Conservation (phyloP, 2,888 invertebrate genomes). For the Phyto melanocephala region DNA sequence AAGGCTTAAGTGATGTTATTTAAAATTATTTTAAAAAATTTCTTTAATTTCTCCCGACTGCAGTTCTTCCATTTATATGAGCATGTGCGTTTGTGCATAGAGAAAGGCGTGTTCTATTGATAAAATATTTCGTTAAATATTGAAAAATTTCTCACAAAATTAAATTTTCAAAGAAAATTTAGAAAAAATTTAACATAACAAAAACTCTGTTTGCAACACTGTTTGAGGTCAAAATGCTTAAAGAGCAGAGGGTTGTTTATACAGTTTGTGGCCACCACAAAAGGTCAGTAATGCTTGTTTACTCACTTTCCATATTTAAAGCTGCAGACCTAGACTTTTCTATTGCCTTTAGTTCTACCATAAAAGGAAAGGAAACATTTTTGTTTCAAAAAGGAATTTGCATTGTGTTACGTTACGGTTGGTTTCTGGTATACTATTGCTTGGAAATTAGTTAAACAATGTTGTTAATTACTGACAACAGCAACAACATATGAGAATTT, state of each 20-base stretch:
- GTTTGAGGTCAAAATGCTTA: background rate
- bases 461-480: slow-evolving; percentile 44
- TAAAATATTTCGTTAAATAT: too few relatives aligned
- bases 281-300: background rate
- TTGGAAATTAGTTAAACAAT: slow-evolving; percentile 40
- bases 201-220: background rate
- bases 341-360: background rate
- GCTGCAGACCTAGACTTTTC: background rate
- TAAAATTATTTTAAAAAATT: too few relatives aligned
- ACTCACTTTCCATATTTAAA: background rate
- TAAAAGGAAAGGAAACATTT: background rate
- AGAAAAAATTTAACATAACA: background rate
- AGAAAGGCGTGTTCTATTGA: too few relatives aligned
- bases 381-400: background rate
- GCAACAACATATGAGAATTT: slow-evolving; percentile 7
- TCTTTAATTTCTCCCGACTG: too few relatives aligned
- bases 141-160: too few relatives aligned
- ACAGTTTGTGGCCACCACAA: slow-evolving; percentile 3
- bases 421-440: slow-evolving; percentile 9
- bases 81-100: too few relatives aligned
- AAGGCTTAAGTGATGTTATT: too few relatives aligned
- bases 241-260: background rate
- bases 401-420: background rate
- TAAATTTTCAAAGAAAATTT: background rate
- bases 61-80: too few relatives aligned